Evolutionary conservation across 2,113 vertebrate species (phyloP).

Genomic region (Rutilus rutilus): DNA sequence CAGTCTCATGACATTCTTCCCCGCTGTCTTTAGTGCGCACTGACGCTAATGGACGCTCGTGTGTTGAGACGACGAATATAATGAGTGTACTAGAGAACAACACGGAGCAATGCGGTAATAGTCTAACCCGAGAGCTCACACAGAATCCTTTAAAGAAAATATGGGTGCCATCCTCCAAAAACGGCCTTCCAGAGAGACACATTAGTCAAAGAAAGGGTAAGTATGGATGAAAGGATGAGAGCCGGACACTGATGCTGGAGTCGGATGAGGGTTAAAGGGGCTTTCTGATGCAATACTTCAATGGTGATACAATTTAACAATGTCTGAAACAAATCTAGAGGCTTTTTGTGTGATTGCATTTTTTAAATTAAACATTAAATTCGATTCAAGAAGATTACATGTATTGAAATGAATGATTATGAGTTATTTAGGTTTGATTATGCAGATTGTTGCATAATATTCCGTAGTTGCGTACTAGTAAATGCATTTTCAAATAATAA

Average conservation of each 20-base stretch:
- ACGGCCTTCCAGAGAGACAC: constrained; percentile 85
- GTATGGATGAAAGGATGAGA: constrained; percentile 56
- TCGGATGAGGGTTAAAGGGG: not conserved
- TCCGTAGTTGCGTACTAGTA: not conserved
- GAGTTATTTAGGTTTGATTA: not conserved
- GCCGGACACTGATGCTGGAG: constrained; percentile 21
- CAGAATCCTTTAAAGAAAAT: constrained; percentile 93
- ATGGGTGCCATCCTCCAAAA: constrained; percentile 87
- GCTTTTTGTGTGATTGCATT: not conserved
- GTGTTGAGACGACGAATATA: not conserved
- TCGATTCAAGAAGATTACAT: not conserved
- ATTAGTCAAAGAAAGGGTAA: constrained; percentile 86
- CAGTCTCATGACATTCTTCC: not conserved
- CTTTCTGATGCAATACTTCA: constrained; percentile 13
- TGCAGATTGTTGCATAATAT: not conserved
- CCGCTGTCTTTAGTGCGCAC: not conserved
- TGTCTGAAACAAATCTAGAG: not conserved
- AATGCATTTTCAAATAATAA: not conserved
- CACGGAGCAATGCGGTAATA: constrained; percentile 53
- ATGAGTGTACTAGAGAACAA: constrained; percentile 63
- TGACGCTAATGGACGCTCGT: not conserved
- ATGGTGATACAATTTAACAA: not conserved
- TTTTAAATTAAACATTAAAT: not conserved
- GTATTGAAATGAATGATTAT: not conserved
- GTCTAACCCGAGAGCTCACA: constrained; percentile 83